phyloP scores from a whole-genome alignment of 1,140 invertebrate species.

The Stenopsyche tienmushanensis region DNA sequence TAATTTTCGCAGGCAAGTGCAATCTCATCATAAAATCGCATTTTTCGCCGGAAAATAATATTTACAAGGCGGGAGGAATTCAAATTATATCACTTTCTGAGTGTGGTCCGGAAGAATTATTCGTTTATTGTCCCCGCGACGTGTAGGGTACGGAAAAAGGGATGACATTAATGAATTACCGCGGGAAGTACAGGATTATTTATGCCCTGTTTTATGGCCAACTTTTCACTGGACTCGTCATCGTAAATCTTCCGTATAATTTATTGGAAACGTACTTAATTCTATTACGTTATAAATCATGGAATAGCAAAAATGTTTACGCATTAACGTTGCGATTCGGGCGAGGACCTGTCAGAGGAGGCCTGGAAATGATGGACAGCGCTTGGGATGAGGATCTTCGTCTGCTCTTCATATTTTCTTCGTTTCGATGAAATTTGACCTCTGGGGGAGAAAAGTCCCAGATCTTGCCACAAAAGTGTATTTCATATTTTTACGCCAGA shows the following conservation, averaged over 20 bases:
- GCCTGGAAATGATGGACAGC: neutral
- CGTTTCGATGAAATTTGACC: neutral
- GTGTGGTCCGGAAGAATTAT: too few species aligned
- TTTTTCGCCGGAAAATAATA: too few species aligned
- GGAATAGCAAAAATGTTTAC: too few species aligned
- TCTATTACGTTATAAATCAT: too few species aligned
- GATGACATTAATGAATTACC: neutral
- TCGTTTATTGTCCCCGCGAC: neutral
- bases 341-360: neutral
- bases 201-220: neutral
- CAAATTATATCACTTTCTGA: too few species aligned
- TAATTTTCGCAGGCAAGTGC: too few species aligned
- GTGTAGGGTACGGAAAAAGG: neutral
- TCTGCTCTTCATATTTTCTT: neutral
- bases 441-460: neutral
- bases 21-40: too few species aligned
- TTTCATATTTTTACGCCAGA: neutral
- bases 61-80: too few species aligned
- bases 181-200: neutral
- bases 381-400: neutral
- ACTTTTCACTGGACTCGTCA: constrained; percentile 4
- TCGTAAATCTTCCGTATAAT: constrained; percentile 23
- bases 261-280: constrained; percentile 12
- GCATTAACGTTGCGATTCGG: too few species aligned
- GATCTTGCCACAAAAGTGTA: too few species aligned